phyloP scores from a whole-genome alignment of 2,113 vertebrate genomes.

The Pogonocichla stellata region DNA sequence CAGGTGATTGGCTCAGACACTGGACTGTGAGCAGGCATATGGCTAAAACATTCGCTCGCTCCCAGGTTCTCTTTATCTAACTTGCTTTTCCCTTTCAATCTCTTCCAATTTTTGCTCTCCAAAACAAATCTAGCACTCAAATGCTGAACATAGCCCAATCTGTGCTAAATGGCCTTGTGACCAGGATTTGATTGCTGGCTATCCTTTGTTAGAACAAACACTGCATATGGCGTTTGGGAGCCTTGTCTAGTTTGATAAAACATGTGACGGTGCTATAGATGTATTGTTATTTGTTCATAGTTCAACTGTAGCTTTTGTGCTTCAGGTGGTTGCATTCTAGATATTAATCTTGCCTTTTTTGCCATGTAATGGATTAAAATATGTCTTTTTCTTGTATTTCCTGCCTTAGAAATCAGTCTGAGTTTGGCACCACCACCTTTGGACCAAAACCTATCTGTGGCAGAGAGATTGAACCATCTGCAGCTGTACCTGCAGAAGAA shows the following conservation, averaged over 20 bases:
- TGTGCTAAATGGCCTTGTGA: background rate
- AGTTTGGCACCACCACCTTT: slow-evolving; percentile 90
- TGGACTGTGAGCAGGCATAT: background rate
- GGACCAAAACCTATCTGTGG: slow-evolving; percentile 82
- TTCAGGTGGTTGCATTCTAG: background rate
- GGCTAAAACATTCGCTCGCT: background rate
- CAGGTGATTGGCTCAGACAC: background rate
- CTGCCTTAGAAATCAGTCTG: slow-evolving; percentile 80
- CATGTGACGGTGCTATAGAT: background rate
- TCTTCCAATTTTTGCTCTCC: background rate
- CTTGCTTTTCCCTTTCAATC: background rate
- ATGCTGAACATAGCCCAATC: background rate
- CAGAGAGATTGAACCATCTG: slow-evolving; percentile 81
- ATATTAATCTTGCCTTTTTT: background rate
- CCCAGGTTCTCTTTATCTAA: background rate
- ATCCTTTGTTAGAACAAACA: background rate
- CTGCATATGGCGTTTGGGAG: background rate
- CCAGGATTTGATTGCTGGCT: background rate
- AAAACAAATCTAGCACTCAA: background rate
- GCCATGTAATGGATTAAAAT: background rate
- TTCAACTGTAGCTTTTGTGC: background rate
- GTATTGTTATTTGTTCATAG: background rate
- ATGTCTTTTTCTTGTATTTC: background rate
- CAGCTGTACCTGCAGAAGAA: slow-evolving; percentile 73
- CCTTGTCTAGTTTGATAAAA: background rate